Base-by-base conservation (phyloP, 2,888 invertebrate genomes). In the Gymnosoma rotundatum region DNA sequence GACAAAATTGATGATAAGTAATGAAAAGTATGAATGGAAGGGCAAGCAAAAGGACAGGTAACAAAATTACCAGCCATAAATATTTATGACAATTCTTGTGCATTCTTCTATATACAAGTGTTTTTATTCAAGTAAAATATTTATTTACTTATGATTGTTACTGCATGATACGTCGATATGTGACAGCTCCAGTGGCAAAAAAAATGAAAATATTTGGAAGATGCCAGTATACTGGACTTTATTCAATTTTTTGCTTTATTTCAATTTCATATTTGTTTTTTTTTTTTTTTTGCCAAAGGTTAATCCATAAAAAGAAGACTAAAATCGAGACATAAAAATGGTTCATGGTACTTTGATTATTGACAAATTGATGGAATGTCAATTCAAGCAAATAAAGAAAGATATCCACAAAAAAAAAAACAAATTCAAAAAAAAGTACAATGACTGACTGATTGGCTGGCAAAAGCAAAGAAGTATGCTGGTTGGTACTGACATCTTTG, bases 311-410 rank as follows among this genome's bases (percentile, higher is more conserved):
- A 56, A 52, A 36, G 36, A 18, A 3, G 21, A 52, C 18, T 58
- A 42, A 58, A 78, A 61, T n/a, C 18, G 42, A 74, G 69, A 66
- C 66, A 75, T 54, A 36, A 63, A 76, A 83, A 63, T 83, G 61
- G 72, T 76, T 80, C 67, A 80, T 76, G 67, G 76, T 73, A 76
- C 50, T 83, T 83, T 80, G 72, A 76, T 83, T 83, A 76, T 73
- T 80, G 79, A 83, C 76, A 80, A 83, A 83, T 83, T 83, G 83
- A 76, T 73, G 80, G 76, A 83, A 80, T 83, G 83, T 76, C 79
- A 76, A 38, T 60, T 61, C 36, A 74, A 66, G 58, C 45, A 54
- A 67, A 52, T 16, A 21, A 36, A 45, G 32, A 45, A 18, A 32
- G 8, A 32, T 16, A 69, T 2, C 54, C 9, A 32, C 1, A 21